phyloP scores from a whole-genome alignment of 2,888 invertebrate genomes.

The Sinodicranocentrus sp. region DNA sequence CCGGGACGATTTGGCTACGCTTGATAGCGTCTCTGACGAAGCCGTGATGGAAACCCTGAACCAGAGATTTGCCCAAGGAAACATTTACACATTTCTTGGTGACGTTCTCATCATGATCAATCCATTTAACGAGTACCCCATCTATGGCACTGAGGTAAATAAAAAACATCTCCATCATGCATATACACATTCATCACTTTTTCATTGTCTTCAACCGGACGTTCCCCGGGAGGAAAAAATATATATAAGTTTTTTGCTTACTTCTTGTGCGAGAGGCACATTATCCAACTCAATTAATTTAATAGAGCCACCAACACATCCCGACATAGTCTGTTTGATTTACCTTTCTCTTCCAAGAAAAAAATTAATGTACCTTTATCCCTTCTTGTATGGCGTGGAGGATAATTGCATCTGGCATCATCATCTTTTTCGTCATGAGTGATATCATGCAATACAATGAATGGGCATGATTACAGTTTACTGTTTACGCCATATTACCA shows the following conservation, averaged over 20 bases:
- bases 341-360: constrained; percentile 31
- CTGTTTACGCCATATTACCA: too few relatives aligned
- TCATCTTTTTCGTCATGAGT: too few relatives aligned
- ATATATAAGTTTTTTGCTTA: not conserved
- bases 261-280: not conserved
- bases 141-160: constrained; percentile 87
- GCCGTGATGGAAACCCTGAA: constrained; percentile 84
- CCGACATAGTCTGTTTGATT: too few relatives aligned
- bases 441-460: too few relatives aligned
- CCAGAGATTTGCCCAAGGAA: constrained; percentile 84
- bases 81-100: constrained; percentile 88
- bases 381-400: too few relatives aligned
- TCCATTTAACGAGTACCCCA: constrained; percentile 86
- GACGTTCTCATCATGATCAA: constrained; percentile 89
- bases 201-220: constrained; percentile 21
- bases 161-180: too few relatives aligned
- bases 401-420: too few relatives aligned
- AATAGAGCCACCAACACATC: constrained; percentile 19
- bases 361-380: too few relatives aligned
- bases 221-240: constrained; percentile 17
- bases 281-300: constrained; percentile 23
- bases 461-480: too few relatives aligned
- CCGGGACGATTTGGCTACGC: constrained; percentile 89
- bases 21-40: constrained; percentile 87
- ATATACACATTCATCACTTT: not conserved